Evolutionary conservation across 2,113 vertebrate genomes (phyloP).

Genomic region (Mirza zaza): DNA sequence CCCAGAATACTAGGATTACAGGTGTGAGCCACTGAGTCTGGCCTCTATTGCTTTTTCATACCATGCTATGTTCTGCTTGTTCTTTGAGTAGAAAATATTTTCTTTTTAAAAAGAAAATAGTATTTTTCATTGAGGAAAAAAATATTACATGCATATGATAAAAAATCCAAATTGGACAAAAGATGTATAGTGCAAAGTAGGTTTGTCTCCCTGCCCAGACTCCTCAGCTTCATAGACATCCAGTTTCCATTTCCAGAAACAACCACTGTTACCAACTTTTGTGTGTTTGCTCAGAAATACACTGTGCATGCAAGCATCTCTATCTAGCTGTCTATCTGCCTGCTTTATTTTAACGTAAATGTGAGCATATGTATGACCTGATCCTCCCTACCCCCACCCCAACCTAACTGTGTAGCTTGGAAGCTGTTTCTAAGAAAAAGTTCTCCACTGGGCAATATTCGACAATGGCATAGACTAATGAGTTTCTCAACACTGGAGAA

Average conservation of each 20-base stretch:
- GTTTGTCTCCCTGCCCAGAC: background rate
- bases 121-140: constrained; percentile 45
- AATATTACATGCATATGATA: background rate
- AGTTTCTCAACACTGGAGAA: background rate
- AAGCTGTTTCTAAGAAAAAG: background rate
- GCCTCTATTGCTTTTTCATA: background rate
- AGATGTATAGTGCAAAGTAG: background rate
- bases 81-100: constrained; percentile 35
- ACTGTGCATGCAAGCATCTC: background rate
- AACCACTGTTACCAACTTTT: background rate
- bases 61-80: background rate
- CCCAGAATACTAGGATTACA: no score
- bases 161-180: constrained; percentile 29
- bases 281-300: background rate
- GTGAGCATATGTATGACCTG: background rate
- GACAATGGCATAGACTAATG: background rate
- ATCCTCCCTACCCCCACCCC: fast-evolving
- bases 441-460: background rate
- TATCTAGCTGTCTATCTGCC: background rate
- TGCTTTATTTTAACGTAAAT: background rate
- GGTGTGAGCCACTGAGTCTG: no score
- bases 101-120: constrained; percentile 26
- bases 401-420: background rate
- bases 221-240: background rate
- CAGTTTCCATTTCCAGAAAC: background rate